Evolutionary conservation across 2,113 vertebrate species (phyloP).

Genomic region (Dendrocopos noguchii): DNA sequence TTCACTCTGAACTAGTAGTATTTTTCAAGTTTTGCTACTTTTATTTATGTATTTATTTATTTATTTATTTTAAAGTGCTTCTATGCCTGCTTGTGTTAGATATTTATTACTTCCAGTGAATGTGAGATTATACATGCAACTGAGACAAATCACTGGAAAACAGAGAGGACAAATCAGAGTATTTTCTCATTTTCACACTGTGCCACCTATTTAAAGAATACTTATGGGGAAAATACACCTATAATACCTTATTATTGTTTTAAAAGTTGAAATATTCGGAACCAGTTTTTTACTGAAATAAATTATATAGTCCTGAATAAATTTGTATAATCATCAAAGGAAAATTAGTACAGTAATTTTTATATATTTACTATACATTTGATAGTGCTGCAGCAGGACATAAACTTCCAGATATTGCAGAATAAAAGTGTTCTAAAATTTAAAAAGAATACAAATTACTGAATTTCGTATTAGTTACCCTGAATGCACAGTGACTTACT

Average conservation of each 20-base stretch:
- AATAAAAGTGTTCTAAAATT: neutral
- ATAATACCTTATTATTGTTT: neutral
- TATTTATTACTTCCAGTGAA: neutral
- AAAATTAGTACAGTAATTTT: neutral
- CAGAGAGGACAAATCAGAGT: neutral
- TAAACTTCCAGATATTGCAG: neutral
- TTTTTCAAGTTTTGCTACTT: conserved; percentile 45
- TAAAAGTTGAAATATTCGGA: neutral
- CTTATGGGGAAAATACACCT: neutral
- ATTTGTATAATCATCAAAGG: neutral
- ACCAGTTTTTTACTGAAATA: neutral
- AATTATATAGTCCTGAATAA: neutral
- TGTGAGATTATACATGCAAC: neutral
- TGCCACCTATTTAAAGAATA: neutral
- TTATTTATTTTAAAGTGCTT: neutral
- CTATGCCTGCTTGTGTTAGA: neutral
- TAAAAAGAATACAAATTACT: neutral
- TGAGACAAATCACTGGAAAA: neutral
- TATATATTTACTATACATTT: conserved; percentile 2
- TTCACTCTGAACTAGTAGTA: conserved; percentile 27
- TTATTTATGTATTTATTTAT: no score
- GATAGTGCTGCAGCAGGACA: neutral
- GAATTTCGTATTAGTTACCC: conserved; percentile 8
- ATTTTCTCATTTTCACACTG: neutral
- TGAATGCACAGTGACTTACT: neutral